Conservation (phyloP, 2,113 vertebrate species). For the Kryptolebias marmoratus region DNA sequence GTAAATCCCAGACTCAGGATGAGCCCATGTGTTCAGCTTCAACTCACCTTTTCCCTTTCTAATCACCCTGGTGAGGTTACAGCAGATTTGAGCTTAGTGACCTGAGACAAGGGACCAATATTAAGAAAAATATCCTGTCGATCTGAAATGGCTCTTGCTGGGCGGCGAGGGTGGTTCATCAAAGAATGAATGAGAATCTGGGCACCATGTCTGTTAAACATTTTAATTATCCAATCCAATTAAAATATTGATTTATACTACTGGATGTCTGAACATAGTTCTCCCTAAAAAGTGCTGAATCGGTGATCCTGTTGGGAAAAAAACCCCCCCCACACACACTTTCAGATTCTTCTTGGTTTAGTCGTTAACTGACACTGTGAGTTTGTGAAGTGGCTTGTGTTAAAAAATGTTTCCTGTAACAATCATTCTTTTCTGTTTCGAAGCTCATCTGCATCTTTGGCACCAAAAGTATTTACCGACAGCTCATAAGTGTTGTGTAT, state of each 20-base stretch:
- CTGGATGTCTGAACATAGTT: constrained; percentile 64
- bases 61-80: not conserved
- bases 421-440: not conserved
- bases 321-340: no score
- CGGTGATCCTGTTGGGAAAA: no score
- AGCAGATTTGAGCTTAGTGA: not conserved
- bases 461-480: constrained; percentile 63
- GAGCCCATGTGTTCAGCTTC: constrained; percentile 42
- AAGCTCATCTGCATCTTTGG: constrained; percentile 46
- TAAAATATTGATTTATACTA: constrained; percentile 77
- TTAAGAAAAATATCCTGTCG: constrained; percentile 59
- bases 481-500: constrained; percentile 4
- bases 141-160: constrained; percentile 59
- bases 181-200: constrained; percentile 42
- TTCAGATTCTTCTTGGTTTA: no score
- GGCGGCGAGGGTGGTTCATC: constrained; percentile 60
- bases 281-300: no score
- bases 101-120: not conserved
- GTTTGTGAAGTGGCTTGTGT: not conserved
- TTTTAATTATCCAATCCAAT: constrained; percentile 30
- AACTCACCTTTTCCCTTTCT: constrained; percentile 55
- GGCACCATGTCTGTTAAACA: not conserved
- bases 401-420: constrained; percentile 13
- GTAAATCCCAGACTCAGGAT: constrained; percentile 53
- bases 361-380: no score